These are phyloP conservation scores for Isurus oxyrinchus DNA, from an alignment of 2,113 vertebrate genomes.

Conservation along the genomic window DNA sequence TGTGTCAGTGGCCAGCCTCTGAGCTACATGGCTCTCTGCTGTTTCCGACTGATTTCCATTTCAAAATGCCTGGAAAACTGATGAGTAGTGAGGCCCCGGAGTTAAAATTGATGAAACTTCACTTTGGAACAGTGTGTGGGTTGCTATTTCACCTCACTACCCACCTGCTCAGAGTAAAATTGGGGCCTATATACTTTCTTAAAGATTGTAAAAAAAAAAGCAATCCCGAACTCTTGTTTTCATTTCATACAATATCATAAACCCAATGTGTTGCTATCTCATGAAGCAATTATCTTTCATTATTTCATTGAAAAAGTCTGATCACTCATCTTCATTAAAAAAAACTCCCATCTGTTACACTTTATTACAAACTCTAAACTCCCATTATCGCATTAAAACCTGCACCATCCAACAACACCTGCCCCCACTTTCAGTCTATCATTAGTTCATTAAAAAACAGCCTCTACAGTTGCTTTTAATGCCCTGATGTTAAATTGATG, in stretches of 20 bases:
- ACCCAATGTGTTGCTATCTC: not conserved
- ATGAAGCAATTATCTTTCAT: not conserved
- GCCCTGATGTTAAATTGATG: not conserved
- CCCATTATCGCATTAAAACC: not conserved
- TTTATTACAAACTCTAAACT: slow-evolving; percentile 21
- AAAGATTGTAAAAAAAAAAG: not conserved
- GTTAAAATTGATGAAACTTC: not conserved
- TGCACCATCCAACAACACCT: not conserved
- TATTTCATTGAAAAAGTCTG: not conserved
- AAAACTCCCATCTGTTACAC: slow-evolving; percentile 19
- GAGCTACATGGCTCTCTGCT: not conserved
- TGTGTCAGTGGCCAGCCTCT: not conserved
- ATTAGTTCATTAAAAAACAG: slow-evolving; percentile 11
- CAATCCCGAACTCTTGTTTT: not conserved
- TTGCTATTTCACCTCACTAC: not conserved
- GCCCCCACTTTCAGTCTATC: not conserved
- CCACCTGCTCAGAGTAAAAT: not conserved
- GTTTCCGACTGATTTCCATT: not conserved
- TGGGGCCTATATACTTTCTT: not conserved
- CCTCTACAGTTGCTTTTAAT: not conserved
- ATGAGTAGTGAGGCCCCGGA: not conserved
- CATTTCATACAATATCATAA: not conserved
- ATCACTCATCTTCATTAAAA: not conserved
- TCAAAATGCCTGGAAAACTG: not conserved
- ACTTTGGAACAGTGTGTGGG: not conserved